Evolutionary conservation across 2,888 invertebrate genomes (phyloP).

Genomic region (Beris morrisii): DNA sequence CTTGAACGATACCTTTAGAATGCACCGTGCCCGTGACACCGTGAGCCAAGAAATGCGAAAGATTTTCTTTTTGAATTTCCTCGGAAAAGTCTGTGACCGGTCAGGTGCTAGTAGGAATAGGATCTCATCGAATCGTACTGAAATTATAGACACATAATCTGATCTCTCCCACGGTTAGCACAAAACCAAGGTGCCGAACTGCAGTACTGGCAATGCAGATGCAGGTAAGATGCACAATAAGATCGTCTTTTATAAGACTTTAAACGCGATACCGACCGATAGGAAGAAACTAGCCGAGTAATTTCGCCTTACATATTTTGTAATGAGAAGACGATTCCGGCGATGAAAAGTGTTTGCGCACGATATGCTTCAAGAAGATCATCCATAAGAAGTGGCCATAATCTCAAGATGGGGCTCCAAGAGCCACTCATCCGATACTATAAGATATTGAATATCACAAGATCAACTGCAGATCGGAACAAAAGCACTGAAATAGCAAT

Average conservation of each 20-base stretch:
- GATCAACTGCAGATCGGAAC: too few species aligned
- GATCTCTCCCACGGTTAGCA: not conserved
- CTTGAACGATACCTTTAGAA: constrained; percentile 13
- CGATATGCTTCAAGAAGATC: constrained; percentile 12
- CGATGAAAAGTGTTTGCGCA: constrained; percentile 33
- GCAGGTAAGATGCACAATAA: not conserved
- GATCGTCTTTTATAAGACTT: not conserved
- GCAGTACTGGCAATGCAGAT: not conserved
- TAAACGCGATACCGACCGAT: constrained; percentile 7
- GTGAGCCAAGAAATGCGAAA: constrained; percentile 12
- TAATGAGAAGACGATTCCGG: constrained; percentile 31
- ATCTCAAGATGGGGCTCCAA: too few species aligned
- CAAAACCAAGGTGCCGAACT: not conserved
- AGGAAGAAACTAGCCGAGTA: constrained; percentile 16
- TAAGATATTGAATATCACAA: too few species aligned
- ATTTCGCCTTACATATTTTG: constrained; percentile 26
- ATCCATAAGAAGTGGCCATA: too few species aligned
- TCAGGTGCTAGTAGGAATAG: not conserved
- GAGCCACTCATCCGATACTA: too few species aligned
- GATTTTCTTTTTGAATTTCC: constrained; percentile 25
- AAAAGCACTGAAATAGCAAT: too few species aligned
- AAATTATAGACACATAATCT: not conserved
- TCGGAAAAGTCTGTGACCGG: constrained; percentile 13
- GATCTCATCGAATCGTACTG: constrained; percentile 3
- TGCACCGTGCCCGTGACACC: constrained; percentile 9